These are phyloP conservation scores for Andrena minutula DNA, from an alignment of 2,888 invertebrate species.

Conservation along the genomic window DNA sequence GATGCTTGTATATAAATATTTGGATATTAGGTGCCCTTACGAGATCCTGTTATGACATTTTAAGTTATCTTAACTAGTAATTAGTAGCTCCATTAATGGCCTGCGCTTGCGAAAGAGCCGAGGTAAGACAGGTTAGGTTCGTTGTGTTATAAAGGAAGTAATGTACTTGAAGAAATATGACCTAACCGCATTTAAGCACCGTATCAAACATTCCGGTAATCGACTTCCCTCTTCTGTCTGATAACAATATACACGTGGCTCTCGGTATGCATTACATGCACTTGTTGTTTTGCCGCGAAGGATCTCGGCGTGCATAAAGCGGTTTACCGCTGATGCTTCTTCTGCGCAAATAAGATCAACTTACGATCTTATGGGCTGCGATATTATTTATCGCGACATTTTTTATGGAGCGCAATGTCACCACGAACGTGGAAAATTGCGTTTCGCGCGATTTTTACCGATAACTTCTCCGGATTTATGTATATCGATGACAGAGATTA, in stretches of 20 bases:
- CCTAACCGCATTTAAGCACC: background rate
- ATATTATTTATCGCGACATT: background rate
- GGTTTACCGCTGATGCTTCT: background rate
- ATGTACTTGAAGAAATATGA: background rate
- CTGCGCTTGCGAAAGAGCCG: background rate
- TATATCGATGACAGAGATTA: background rate
- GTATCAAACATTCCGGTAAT: background rate
- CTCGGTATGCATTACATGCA: background rate
- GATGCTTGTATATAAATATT: background rate
- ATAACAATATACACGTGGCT: constrained; percentile 27
- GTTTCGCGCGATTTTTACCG: background rate
- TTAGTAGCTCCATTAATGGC: background rate
- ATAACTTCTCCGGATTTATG: background rate
- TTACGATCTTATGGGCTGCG: background rate
- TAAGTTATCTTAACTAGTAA: no score
- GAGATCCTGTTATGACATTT: background rate
- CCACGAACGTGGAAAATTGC: background rate
- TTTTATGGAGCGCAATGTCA: background rate
- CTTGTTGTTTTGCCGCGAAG: constrained; percentile 28
- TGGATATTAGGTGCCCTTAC: no score
- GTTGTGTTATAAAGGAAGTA: no score
- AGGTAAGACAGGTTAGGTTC: background rate
- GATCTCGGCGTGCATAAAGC: constrained; percentile 2
- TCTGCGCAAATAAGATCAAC: constrained; percentile 5
- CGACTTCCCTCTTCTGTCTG: background rate